Evolutionary conservation across 2,888 invertebrate species (phyloP).

Genomic region (Conistra vaccinii): DNA sequence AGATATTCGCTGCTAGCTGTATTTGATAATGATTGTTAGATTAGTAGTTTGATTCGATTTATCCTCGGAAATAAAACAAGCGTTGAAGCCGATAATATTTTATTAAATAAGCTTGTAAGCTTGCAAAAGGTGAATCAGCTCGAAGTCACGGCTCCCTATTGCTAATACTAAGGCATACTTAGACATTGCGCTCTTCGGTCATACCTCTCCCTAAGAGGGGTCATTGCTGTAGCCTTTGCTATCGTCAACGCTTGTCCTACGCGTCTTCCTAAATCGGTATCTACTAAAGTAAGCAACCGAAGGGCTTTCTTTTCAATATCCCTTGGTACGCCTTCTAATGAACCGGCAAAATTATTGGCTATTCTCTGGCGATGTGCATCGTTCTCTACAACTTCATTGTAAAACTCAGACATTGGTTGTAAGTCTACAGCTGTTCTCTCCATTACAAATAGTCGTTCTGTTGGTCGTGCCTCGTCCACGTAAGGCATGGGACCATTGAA

Average conservation of each 20-base stretch:
- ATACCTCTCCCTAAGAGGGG: constrained; percentile 21
- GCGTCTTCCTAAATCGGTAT: constrained; percentile 21
- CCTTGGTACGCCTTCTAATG: constrained; percentile 22
- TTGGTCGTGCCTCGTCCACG: constrained; percentile 60
- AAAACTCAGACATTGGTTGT: constrained; percentile 44
- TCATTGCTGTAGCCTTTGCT: constrained; percentile 21
- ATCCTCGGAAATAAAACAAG: background rate
- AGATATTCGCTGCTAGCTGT: background rate
- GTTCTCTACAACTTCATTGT: constrained; percentile 44
- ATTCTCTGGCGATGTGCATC: constrained; percentile 53
- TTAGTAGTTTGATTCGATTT: background rate
- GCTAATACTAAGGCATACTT: constrained; percentile 2
- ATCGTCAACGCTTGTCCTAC: constrained; percentile 14
- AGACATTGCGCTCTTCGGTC: constrained; percentile 33
- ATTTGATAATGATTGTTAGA: background rate
- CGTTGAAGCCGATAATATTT: background rate
- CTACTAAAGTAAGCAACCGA: constrained; percentile 7
- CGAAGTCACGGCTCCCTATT: background rate
- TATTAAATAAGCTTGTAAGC: background rate
- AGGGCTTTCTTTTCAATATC: constrained; percentile 27
- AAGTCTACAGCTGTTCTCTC: constrained; percentile 50
- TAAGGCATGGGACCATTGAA: constrained; percentile 70
- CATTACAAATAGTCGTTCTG: constrained; percentile 25
- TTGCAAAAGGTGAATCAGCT: background rate
- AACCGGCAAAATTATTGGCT: constrained; percentile 21